Evolutionary conservation across 2,888 invertebrate genomes (phyloP).

Genomic region (Euspilapteryx auroguttella): DNA sequence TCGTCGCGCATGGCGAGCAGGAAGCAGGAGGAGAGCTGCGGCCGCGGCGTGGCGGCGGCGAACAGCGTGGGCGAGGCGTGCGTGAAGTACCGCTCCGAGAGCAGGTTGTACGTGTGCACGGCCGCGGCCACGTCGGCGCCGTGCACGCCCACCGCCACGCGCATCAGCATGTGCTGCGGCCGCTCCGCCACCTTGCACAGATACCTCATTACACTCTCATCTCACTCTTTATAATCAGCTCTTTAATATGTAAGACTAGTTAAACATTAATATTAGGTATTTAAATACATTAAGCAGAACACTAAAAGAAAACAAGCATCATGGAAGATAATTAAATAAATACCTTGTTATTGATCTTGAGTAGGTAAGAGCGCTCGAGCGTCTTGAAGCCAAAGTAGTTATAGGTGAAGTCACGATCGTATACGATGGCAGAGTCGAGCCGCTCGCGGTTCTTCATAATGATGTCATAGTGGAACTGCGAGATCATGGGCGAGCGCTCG

Average conservation of each 20-base stretch:
- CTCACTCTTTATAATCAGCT: too few relatives aligned
- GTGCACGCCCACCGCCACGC: slow-evolving; percentile 96
- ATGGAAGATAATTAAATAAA: too few relatives aligned
- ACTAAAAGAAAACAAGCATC: too few relatives aligned
- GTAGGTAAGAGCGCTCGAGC: slow-evolving; percentile 89
- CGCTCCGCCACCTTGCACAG: slow-evolving; percentile 82
- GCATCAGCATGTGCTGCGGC: slow-evolving; percentile 98
- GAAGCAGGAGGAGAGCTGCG: slow-evolving; percentile 96
- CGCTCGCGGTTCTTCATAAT: slow-evolving; percentile 85
- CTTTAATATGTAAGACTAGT: too few relatives aligned
- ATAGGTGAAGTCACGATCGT: slow-evolving; percentile 95
- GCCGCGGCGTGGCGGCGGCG: slow-evolving; percentile 87
- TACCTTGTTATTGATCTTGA: slow-evolving; percentile 85
- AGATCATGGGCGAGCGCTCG: slow-evolving; percentile 80
- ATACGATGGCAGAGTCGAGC: slow-evolving; percentile 93
- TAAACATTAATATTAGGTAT: too few relatives aligned
- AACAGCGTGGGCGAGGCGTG: slow-evolving; percentile 98
- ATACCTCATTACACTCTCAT: too few relatives aligned
- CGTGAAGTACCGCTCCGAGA: slow-evolving; percentile 95
- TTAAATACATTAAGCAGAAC: too few relatives aligned
- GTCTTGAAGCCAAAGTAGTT: slow-evolving; percentile 99
- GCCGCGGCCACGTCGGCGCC: slow-evolving; percentile 89
- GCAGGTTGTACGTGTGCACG: slow-evolving; percentile 92
- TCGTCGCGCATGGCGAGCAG: slow-evolving; percentile 92
- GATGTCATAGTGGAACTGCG: slow-evolving; percentile 77